These are phyloP conservation scores for Dinothrombium tinctorium DNA, from an alignment of 1,140 invertebrate species.

Conservation along the genomic window DNA sequence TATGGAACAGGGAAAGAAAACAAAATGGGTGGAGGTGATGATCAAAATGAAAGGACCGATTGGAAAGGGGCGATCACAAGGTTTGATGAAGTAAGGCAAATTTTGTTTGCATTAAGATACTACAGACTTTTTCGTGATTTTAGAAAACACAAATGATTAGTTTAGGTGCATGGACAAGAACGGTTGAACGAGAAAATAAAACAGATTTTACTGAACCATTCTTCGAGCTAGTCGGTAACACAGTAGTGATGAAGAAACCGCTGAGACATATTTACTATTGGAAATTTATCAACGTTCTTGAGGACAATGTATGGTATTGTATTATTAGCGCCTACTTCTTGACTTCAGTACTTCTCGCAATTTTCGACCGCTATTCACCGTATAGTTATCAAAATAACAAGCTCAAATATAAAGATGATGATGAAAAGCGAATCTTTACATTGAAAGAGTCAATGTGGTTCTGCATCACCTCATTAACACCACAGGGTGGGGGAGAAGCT, in stretches of 20 bases:
- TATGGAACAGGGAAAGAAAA: neutral
- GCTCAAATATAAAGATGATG: constrained; percentile 1
- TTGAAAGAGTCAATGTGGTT: constrained; percentile 89
- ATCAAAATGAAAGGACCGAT: neutral
- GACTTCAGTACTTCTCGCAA: neutral
- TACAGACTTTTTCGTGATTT: neutral
- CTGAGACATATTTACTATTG: constrained; percentile 61
- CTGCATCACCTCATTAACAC: constrained; percentile 90
- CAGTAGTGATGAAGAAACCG: constrained; percentile 64
- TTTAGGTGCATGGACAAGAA: constrained; percentile 59
- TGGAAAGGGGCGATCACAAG: neutral
- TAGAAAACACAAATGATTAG: constrained; percentile 30
- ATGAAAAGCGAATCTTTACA: constrained; percentile 34
- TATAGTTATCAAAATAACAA: constrained; percentile 5
- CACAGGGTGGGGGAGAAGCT: constrained; percentile 66
- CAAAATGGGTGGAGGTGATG: neutral
- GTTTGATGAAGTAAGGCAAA: neutral
- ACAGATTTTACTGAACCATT: constrained; percentile 86
- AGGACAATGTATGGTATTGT: constrained; percentile 71
- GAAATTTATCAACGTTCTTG: constrained; percentile 86
- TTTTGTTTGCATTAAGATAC: neutral
- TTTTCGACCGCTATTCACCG: constrained; percentile 1
- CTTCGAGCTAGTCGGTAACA: constrained; percentile 79
- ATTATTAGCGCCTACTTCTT: constrained; percentile 4
- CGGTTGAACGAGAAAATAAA: constrained; percentile 78